Evolutionary conservation across 2,888 invertebrate species (phyloP).

Genomic region (Chloromyia formosa): DNA sequence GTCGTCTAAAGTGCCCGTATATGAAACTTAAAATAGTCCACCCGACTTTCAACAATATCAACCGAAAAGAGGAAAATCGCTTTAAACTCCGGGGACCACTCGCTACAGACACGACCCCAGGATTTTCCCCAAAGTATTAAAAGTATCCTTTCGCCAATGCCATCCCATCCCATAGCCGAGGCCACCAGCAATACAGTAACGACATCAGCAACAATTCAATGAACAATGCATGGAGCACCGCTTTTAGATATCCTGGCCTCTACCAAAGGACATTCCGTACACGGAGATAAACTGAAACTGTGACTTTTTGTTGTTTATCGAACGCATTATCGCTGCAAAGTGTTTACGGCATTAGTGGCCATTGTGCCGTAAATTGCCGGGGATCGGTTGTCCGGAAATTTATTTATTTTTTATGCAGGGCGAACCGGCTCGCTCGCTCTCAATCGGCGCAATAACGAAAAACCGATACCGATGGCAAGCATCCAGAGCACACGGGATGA

Average conservation of each 20-base stretch:
- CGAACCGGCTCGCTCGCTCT: constrained; percentile 4
- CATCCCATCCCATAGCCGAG: too few relatives aligned
- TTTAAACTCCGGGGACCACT: constrained; percentile 42
- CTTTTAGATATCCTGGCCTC: constrained; percentile 9
- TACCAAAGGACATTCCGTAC: constrained; percentile 2
- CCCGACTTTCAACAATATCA: constrained; percentile 33
- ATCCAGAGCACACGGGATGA: not conserved
- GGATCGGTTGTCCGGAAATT: constrained; percentile 43
- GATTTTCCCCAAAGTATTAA: constrained; percentile 1
- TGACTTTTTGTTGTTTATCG: constrained; percentile 43
- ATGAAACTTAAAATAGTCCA: constrained; percentile 26
- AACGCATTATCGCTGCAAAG: constrained; percentile 46
- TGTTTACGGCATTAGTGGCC: constrained; percentile 44
- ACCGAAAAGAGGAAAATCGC: constrained; percentile 38
- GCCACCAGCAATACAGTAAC: not conserved
- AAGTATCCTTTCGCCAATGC: constrained; percentile 27
- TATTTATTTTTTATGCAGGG: constrained; percentile 43
- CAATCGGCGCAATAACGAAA: not conserved
- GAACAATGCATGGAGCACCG: constrained; percentile 31
- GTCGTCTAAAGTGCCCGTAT: constrained; percentile 43
- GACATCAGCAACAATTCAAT: constrained; percentile 31
- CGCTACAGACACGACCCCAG: constrained; percentile 37
- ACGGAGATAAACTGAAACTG: constrained; percentile 4
- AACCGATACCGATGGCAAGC: not conserved
- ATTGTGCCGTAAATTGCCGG: constrained; percentile 44